phyloP scores from a whole-genome alignment of 2,113 vertebrate species.

The Dryoscopus gambensis region DNA sequence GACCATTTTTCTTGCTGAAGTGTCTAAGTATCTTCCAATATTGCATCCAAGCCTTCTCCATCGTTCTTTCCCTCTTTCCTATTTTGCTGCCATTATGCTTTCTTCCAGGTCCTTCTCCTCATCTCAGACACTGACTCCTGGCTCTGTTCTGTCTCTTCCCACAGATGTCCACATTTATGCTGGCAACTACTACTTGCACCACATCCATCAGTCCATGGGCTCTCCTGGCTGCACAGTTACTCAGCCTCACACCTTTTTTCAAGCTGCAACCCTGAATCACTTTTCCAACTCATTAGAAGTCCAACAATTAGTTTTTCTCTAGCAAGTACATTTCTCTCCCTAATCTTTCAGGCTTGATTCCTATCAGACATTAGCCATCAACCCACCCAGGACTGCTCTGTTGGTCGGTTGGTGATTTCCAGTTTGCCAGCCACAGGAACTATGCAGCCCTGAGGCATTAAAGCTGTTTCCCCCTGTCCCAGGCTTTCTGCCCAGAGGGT shows the following conservation, averaged over 20 bases:
- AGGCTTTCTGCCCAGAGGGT: background rate
- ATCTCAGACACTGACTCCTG: background rate
- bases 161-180: background rate
- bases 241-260: background rate
- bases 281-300: background rate
- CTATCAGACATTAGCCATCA: background rate
- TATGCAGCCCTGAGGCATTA: background rate
- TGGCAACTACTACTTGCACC: background rate
- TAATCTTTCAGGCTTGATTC: background rate
- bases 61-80: background rate
- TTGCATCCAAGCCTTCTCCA: background rate
- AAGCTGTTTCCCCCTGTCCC: background rate
- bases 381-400: background rate
- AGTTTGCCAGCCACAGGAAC: background rate
- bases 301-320: background rate
- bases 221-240: background rate
- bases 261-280: background rate
- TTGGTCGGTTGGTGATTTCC: background rate
- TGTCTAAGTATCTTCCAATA: background rate
- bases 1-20: background rate
- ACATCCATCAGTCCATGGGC: accelerated
- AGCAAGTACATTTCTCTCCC: background rate
- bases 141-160: background rate
- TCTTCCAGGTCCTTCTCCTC: background rate
- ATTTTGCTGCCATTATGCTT: background rate